phyloP scores from a whole-genome alignment of 1,140 invertebrate species.

The Carposina sasakii region DNA sequence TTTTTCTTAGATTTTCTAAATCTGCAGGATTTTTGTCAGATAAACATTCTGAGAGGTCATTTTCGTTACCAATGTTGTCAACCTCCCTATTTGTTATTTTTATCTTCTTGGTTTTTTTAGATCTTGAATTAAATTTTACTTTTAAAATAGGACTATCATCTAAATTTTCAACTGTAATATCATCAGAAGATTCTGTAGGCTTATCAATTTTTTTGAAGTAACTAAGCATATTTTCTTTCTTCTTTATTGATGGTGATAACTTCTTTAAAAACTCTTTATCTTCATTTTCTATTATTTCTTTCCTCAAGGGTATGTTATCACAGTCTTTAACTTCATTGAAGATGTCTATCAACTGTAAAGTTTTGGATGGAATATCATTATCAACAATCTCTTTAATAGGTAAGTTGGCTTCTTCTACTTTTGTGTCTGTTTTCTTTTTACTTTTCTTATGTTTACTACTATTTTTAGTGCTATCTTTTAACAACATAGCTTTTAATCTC shows the following conservation, averaged over 20 bases:
- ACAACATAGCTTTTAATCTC: constrained; percentile 70
- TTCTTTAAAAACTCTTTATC: constrained; percentile 59
- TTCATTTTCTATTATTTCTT: constrained; percentile 33
- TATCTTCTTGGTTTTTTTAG: constrained; percentile 39
- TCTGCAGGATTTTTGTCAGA: neutral
- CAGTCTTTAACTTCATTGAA: constrained; percentile 28
- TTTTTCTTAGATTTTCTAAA: constrained; percentile 13
- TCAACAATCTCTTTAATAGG: neutral
- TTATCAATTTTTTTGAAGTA: constrained; percentile 70
- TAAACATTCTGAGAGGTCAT: neutral
- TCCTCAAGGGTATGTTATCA: constrained; percentile 18
- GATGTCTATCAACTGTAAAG: constrained; percentile 37
- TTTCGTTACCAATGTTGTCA: neutral
- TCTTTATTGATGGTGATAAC: constrained; percentile 72
- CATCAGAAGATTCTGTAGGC: constrained; percentile 15
- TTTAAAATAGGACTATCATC: constrained; percentile 36
- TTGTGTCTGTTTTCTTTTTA: neutral
- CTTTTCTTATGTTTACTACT: constrained; percentile 14
- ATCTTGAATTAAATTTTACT: constrained; percentile 42
- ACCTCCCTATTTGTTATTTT: constrained; percentile 24
- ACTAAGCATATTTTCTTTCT: constrained; percentile 73
- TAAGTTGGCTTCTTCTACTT: neutral
- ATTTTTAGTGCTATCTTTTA: constrained; percentile 32
- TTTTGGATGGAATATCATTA: constrained; percentile 9
- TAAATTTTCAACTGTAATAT: constrained; percentile 12